These are phyloP conservation scores for Noturus placidus DNA, from an alignment of 2,113 vertebrate genomes.

Conservation along the genomic window DNA sequence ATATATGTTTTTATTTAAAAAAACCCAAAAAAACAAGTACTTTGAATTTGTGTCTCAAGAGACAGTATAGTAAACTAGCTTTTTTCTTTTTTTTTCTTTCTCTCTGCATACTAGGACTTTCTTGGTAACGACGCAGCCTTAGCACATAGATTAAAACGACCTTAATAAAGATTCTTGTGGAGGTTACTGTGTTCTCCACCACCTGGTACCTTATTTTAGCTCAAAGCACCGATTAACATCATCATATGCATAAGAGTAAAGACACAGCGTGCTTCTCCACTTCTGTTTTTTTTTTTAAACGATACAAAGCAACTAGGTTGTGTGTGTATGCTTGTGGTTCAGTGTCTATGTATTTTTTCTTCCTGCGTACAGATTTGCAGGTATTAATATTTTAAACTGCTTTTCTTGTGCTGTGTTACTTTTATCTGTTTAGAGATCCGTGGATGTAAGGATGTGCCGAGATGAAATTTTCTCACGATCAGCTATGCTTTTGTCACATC, in stretches of 20 bases:
- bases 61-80: neutral
- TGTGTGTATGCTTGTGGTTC: neutral
- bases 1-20: neutral
- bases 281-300: conserved; percentile 34
- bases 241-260: conserved; percentile 27
- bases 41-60: neutral
- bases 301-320: neutral
- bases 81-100: neutral
- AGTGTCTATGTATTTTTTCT: neutral
- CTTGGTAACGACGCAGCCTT: neutral
- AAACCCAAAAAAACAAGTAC: neutral
- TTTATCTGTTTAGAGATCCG: neutral
- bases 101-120: neutral
- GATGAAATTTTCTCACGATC: neutral
- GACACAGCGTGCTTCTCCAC: conserved; percentile 10
- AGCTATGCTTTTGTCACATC: neutral
- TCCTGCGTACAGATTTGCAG: neutral
- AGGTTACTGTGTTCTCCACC: conserved; percentile 54
- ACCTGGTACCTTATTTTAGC: conserved; percentile 50
- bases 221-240: conserved; percentile 49
- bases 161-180: conserved; percentile 50
- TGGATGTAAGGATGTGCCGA: neutral
- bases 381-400: conserved; percentile 8
- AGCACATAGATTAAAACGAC: conserved; percentile 51
- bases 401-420: neutral